Conservation (phyloP, 1,140 invertebrate species). For the Araneus ventricosus region DNA sequence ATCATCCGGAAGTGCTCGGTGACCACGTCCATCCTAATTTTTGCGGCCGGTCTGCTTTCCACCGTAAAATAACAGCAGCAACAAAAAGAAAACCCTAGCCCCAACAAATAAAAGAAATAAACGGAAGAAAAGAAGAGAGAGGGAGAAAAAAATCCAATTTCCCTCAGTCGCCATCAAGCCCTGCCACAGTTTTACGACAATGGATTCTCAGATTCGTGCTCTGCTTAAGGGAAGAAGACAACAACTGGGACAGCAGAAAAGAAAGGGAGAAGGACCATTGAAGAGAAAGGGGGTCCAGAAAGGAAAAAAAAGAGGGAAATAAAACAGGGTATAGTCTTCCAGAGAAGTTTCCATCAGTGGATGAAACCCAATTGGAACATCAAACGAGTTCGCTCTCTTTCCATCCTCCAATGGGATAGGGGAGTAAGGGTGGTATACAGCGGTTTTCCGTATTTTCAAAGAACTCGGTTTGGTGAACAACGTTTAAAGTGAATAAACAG, state of each 20-base stretch:
- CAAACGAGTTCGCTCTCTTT: slow-evolving; percentile 54
- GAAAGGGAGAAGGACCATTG: slow-evolving; percentile 40
- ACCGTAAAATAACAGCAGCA: neutral
- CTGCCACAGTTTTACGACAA: slow-evolving; percentile 62
- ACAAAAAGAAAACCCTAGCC: slow-evolving; percentile 8
- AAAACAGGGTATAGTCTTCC: slow-evolving; percentile 44
- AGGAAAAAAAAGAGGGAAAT: slow-evolving; percentile 7
- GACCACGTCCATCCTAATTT: slow-evolving; percentile 59
- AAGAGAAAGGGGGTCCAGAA: neutral
- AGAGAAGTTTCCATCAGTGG: slow-evolving; percentile 59
- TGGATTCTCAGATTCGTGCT: slow-evolving; percentile 54
- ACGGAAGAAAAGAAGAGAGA: neutral
- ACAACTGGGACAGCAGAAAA: slow-evolving; percentile 15
- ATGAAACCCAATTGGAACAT: slow-evolving; percentile 66
- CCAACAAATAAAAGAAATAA: slow-evolving; percentile 49
- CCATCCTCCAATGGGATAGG: slow-evolving; percentile 28
- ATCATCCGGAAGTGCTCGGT: slow-evolving; percentile 55
- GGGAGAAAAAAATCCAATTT: slow-evolving; percentile 55
- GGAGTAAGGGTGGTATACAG: slow-evolving; percentile 14
- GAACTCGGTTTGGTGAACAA: slow-evolving; percentile 17
- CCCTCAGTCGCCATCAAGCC: slow-evolving; percentile 63
- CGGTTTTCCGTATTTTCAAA: slow-evolving; percentile 35
- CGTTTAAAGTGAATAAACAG: slow-evolving; percentile 4
- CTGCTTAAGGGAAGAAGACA: slow-evolving; percentile 50
- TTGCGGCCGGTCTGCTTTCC: neutral